Evolutionary conservation across 2,113 vertebrate species (phyloP).

Genomic region (Pimephales promelas): DNA sequence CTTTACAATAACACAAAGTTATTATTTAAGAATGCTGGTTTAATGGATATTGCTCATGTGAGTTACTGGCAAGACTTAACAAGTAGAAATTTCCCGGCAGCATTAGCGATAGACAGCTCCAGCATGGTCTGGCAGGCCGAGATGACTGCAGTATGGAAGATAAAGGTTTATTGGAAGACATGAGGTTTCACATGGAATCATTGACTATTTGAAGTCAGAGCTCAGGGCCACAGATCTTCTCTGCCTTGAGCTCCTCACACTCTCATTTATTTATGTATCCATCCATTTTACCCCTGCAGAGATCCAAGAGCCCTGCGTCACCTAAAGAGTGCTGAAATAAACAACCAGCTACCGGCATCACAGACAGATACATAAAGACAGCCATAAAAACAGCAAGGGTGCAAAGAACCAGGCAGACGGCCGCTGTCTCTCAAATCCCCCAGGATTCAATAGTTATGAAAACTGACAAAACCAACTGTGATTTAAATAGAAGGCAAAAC

Average conservation of each 20-base stretch:
- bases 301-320: constrained; percentile 23
- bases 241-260: constrained; percentile 14
- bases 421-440: background rate
- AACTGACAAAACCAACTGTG: constrained; percentile 12
- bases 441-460: constrained; percentile 8
- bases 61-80: constrained; percentile 17
- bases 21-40: background rate
- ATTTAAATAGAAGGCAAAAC: background rate
- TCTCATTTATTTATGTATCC: constrained; percentile 21
- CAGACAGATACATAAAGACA: constrained; percentile 7
- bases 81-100: background rate
- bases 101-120: background rate
- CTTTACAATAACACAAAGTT: background rate
- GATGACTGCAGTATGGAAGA: constrained; percentile 9
- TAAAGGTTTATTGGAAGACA: constrained; percentile 32
- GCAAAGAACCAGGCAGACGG: background rate
- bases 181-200: constrained; percentile 18
- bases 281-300: constrained; percentile 24
- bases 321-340: constrained; percentile 20
- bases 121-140: constrained; percentile 6
- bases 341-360: background rate
- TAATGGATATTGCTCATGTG: background rate
- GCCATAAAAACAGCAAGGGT: background rate
- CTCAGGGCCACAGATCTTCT: constrained; percentile 15
- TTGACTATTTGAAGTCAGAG: background rate